A percentile compares a stretch with the other conserved stretches of the same genome.
Conservation (phyloP, 1,140 invertebrate species). For the Latrodectus geometricus region DNA sequence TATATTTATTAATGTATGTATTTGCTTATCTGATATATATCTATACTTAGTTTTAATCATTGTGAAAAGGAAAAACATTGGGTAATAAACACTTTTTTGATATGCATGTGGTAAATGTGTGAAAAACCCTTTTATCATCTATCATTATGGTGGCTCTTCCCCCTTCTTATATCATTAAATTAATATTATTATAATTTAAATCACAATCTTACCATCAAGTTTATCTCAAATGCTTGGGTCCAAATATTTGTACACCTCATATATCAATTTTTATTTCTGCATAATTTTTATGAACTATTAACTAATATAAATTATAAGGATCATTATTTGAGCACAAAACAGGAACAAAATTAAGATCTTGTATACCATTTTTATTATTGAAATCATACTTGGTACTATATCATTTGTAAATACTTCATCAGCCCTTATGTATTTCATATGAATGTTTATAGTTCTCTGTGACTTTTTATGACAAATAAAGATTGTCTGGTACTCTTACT, state of each 20-base stretch:
- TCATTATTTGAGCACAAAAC: constrained; percentile 42
- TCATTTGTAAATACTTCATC: constrained; percentile 56
- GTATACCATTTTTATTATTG: constrained; percentile 31
- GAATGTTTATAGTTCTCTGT: constrained; percentile 62
- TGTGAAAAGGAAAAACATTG: too few species aligned
- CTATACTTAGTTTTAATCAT: too few species aligned
- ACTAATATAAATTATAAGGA: background rate
- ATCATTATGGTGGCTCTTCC: too few species aligned
- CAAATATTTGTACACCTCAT: constrained; percentile 46
- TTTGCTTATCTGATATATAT: too few species aligned
- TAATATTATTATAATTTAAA: too few species aligned
- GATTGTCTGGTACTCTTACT: constrained; percentile 2
- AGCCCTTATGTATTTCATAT: constrained; percentile 50
- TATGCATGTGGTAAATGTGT: too few species aligned
- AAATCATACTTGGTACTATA: constrained; percentile 43
- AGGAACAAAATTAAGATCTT: constrained; percentile 43
- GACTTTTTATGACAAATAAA: constrained; percentile 62
- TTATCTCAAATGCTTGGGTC: constrained; percentile 31
- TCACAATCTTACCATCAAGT: too few species aligned
- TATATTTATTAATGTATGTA: too few species aligned
- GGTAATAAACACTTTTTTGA: too few species aligned
- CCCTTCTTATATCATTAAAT: too few species aligned
- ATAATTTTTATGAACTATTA: constrained; percentile 20
- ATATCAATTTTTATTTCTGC: constrained; percentile 28
- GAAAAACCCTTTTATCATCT: too few species aligned